Conservation (phyloP, 2,113 vertebrate genomes). For the Grantiella picta region DNA sequence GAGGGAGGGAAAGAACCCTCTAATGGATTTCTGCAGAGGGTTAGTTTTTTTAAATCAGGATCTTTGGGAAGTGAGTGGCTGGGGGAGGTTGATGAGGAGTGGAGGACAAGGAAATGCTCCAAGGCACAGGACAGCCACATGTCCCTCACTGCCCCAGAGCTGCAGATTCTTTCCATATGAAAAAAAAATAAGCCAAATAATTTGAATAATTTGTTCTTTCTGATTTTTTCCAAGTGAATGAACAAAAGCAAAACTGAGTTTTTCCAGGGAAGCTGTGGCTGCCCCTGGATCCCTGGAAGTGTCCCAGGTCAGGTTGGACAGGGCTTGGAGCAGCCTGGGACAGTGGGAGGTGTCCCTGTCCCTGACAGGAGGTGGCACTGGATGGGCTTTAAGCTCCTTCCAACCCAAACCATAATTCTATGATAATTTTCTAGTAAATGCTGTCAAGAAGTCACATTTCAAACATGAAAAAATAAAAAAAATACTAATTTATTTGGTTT, state of each 20-base stretch:
- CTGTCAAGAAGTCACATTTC: not conserved
- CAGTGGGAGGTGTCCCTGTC: rapidly evolving
- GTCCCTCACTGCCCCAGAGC: not conserved
- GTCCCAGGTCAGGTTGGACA: rapidly evolving
- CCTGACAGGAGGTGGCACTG: rapidly evolving
- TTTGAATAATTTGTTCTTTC: not conserved
- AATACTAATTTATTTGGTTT: not conserved
- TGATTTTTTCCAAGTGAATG: not conserved
- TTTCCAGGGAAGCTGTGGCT: not conserved
- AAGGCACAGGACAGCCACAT: not conserved
- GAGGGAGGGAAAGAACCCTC: not conserved
- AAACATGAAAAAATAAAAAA: not conserved
- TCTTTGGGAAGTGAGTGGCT: not conserved
- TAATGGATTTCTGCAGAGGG: not conserved
- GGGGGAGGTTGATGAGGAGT: not conserved
- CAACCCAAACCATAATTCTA: not conserved
- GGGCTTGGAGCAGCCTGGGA: not conserved
- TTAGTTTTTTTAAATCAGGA: not conserved
- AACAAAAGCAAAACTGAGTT: not conserved
- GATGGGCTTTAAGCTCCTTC: not conserved
- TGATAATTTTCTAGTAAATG: not conserved
- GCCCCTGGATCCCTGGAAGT: not conserved
- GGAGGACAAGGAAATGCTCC: not conserved
- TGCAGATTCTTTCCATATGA: not conserved
- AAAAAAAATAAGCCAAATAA: not conserved